phyloP scores from a whole-genome alignment of 2,797 vertebrate genomes.

The Tenualosa ilisha region DNA sequence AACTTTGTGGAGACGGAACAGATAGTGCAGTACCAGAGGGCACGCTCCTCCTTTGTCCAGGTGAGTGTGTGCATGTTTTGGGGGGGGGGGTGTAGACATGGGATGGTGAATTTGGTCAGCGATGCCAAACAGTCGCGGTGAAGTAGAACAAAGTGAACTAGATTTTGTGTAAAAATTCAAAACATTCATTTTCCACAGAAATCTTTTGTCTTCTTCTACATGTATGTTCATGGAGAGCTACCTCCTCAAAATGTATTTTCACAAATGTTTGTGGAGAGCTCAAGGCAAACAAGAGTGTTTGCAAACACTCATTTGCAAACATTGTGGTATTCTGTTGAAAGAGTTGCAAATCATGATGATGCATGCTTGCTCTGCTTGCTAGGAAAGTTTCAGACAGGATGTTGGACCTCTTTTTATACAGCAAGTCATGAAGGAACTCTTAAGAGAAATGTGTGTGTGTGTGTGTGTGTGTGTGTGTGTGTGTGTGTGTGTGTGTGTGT shows the following conservation, averaged over 20 bases:
- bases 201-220: too few relatives aligned
- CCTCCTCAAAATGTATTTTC: too few relatives aligned
- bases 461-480: neutral
- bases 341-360: neutral
- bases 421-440: neutral
- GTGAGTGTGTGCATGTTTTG: constrained; percentile 60
- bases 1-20: constrained; percentile 98
- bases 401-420: neutral
- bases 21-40: constrained; percentile 89
- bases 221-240: too few relatives aligned
- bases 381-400: constrained; percentile 17
- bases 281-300: too few relatives aligned
- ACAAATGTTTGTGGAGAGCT: too few relatives aligned
- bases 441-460: neutral
- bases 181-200: too few relatives aligned
- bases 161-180: too few relatives aligned
- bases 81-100: neutral
- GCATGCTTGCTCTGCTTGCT: neutral
- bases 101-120: too few relatives aligned
- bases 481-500: neutral
- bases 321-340: neutral
- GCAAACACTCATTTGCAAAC: neutral
- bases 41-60: constrained; percentile 92
- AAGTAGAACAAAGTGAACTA: too few relatives aligned
- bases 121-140: too few relatives aligned